A percentile compares a stretch with the other conserved stretches of the same genome.
These are phyloP conservation scores for Cheilosia scutellata DNA, from an alignment of 2,888 invertebrate genomes.

Conservation along the genomic window DNA sequence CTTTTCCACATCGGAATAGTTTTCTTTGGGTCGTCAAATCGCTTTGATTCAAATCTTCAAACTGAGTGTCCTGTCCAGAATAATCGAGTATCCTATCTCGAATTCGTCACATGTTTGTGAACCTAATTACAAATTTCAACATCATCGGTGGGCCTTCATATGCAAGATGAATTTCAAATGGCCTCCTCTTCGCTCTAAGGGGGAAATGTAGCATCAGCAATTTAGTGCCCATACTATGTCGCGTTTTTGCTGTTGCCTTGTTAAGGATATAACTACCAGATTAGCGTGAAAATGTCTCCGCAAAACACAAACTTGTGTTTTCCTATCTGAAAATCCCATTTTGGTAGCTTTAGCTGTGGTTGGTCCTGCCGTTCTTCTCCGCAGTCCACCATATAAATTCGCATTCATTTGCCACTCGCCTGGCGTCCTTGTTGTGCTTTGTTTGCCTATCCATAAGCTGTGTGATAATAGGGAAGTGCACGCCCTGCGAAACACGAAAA, in stretches of 20 bases:
- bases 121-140: slow-evolving; percentile 46
- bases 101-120: slow-evolving; percentile 25
- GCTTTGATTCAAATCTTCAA: no score
- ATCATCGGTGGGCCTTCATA: slow-evolving; percentile 6
- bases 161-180: slow-evolving; percentile 55
- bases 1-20: no score
- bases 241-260: slow-evolving; percentile 4
- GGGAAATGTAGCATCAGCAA: slow-evolving; percentile 30
- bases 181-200: slow-evolving; percentile 13
- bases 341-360: slow-evolving; percentile 24
- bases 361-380: not conserved
- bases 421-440: slow-evolving; percentile 16
- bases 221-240: not conserved
- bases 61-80: no score
- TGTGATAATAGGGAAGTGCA: slow-evolving; percentile 32
- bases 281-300: slow-evolving; percentile 39
- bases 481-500: slow-evolving; percentile 22
- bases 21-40: no score
- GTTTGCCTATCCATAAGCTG: slow-evolving; percentile 26
- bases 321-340: slow-evolving; percentile 43
- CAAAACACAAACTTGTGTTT: slow-evolving; percentile 51
- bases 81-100: not conserved
- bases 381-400: not conserved
- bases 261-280: slow-evolving; percentile 41
- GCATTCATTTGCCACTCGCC: slow-evolving; percentile 18